Base-by-base conservation (phyloP, 2,888 invertebrate genomes). In the Meloe dianella region DNA sequence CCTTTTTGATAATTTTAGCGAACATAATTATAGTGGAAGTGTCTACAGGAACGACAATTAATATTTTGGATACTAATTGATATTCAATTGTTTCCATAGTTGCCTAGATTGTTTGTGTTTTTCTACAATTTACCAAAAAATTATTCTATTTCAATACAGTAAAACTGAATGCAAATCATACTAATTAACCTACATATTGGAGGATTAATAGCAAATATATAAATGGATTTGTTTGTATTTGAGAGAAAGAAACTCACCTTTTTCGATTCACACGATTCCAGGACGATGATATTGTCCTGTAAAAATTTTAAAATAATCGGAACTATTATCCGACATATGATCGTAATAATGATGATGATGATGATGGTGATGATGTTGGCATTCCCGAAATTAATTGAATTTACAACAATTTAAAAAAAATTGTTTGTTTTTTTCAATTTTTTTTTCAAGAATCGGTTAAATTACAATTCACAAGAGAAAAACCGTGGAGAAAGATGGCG, bases 401-500 rank as follows among this genome's bases (percentile, higher is more conserved):
- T 20, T 20, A n/a, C n/a, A 6, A n/a, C 3, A 41, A 5, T n/a
- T n/a, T 41, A 6, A 10, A 20, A 20, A 47, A 47, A 47, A 47
- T 20, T 10, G n/a, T n/a, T n/a, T n/a, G n/a, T n/a, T n/a, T n/a
- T n/a, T n/a, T n/a, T 20, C 9, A 8, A 17, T 41, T 41, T 10
- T 41, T n/a, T n/a, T 41, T 10, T 17, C 6, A 12, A 2, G 35
- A 41, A 41, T 41, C 47, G 47, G 47, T 24, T 54, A 54, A 41
- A 41, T 41, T 41, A 17, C 17, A 17, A 54, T 54, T 76, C 76
- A 79, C 76, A 75, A 75, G 77, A 80, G 81, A 81, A 86, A 86
- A 84, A 85, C 82, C 85, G 83, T 84, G 84, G 84, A 84, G 84
- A 85, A 87, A 87, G 86, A 87, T 87, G 87, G 87, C 87, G 86